Conservation (phyloP, 2,888 invertebrate species). For the Athalia circularis region DNA sequence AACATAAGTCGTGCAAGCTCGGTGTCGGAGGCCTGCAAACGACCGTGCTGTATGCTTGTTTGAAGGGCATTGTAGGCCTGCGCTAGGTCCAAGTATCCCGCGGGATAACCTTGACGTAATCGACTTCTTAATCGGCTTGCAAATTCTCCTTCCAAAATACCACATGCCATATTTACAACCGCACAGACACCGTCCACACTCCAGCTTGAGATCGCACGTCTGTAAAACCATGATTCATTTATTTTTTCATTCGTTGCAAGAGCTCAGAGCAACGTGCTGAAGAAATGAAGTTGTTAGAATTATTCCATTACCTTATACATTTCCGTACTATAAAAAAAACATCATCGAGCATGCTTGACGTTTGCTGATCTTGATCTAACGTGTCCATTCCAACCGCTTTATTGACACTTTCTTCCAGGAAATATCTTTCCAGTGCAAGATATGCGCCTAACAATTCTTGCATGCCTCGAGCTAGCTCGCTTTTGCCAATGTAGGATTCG, state of each 20-base stretch:
- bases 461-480: conserved; percentile 85
- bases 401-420: conserved; percentile 94
- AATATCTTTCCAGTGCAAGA: conserved; percentile 94
- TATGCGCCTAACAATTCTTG: conserved; percentile 92
- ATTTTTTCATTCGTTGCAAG: conserved; percentile 50
- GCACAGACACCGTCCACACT: conserved; percentile 98
- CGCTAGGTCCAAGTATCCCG: conserved; percentile 85
- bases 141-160: conserved; percentile 90
- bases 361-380: conserved; percentile 83
- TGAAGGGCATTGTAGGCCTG: conserved; percentile 91
- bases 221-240: conserved; percentile 65
- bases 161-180: conserved; percentile 94
- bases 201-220: conserved; percentile 92
- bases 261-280: conserved; percentile 45
- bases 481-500: conserved; percentile 82
- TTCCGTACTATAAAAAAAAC: conserved; percentile 98
- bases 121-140: conserved; percentile 83
- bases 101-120: conserved; percentile 87
- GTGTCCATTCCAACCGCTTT: conserved; percentile 92
- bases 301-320: conserved; percentile 83
- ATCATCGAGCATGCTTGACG: conserved; percentile 97
- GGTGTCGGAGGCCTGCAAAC: conserved; percentile 85
- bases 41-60: conserved; percentile 86
- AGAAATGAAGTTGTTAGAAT: too few relatives aligned
- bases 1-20: conserved; percentile 87